Evolutionary conservation across 2,113 vertebrate species (phyloP), one percentile per base, ranked within the genome.

Genomic region (Speoplatyrhinus poulsoni): DNA sequence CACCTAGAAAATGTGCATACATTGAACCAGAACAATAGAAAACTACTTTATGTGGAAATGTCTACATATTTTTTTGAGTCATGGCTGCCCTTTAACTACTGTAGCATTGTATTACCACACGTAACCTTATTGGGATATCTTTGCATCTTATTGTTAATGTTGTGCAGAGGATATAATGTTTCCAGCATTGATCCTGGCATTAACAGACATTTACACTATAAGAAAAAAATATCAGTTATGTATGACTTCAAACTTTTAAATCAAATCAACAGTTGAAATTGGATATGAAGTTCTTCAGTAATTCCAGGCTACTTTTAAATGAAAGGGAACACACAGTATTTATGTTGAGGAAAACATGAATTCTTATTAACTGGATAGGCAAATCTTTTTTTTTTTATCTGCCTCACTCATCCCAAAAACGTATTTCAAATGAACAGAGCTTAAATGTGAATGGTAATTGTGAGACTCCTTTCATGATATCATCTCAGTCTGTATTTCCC

Each of bases 11-110:
- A 73, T 3, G n/a, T 50, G 57, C 72, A 82, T 75, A 76, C 83
- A 82, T 54, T 52, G 52, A 65, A 57, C 60, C 74, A 67, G 79
- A 80, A 81, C 52, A 36, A 11, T 61, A 55, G 70, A 26, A 26
- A 26, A 26, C 26, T 26, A 26, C 26, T 26, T 26, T 46, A 84
- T 82, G 82, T 90, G 88, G 88, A 90, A 90, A 89, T 69, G 82
- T 91, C 83, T 86, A 76, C 77, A 56, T 61, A 48, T 62, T 64
- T 54, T 13, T 50, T 60, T 85, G 85, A 89, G 69, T 90, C 78
- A 90, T 63, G 67, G 65, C 68, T 46, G 15, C 72, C 62, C 73
- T 61, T 69, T 64, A 69, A 56, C 65, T 68, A 49, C 13, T 26
- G 17, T 83, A 79, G 66, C 9, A 46, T 9, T 36, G 13, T 12